Conservation (phyloP, 2,113 vertebrate genomes). For the Mirza zaza region DNA sequence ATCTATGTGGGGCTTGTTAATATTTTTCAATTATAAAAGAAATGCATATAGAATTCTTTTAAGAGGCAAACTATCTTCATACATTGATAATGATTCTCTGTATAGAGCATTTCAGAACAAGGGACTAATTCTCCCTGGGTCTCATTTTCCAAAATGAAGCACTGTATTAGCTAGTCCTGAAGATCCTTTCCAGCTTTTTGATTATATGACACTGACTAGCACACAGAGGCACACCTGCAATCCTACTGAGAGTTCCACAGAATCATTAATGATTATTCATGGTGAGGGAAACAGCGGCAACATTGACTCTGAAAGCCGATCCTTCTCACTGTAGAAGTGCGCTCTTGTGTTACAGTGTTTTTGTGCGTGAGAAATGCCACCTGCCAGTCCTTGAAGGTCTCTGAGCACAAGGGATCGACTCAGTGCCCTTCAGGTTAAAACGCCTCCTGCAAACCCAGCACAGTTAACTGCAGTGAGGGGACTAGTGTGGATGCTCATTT, state of each 20-base stretch:
- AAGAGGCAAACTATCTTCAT: background rate
- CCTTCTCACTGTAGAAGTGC: conserved; percentile 40
- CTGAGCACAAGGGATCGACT: conserved; percentile 18
- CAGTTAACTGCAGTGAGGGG: background rate
- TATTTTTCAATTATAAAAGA: background rate
- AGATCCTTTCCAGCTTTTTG: conserved; percentile 52
- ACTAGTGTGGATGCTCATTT: background rate
- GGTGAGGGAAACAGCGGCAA: conserved; percentile 42
- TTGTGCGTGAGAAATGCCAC: conserved; percentile 64
- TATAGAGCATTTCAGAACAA: conserved; percentile 28
- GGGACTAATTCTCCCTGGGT: conserved; percentile 1
- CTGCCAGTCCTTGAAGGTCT: conserved; percentile 65
- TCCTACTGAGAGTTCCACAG: background rate
- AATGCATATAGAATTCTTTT: conserved; percentile 15
- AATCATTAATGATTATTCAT: conserved; percentile 71
- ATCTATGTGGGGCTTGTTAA: background rate
- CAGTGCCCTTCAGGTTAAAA: conserved; percentile 47
- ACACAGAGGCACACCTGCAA: conserved; percentile 43
- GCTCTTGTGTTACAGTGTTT: conserved; percentile 65
- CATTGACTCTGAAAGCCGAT: conserved; percentile 52
- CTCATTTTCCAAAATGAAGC: conserved; percentile 33
- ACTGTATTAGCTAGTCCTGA: background rate
- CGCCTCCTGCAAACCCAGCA: background rate
- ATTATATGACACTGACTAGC: conserved; percentile 47
- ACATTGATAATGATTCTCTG: conserved; percentile 3